These are phyloP conservation scores for Oxycera nigricornis DNA, from an alignment of 2,888 invertebrate species.

Conservation along the genomic window DNA sequence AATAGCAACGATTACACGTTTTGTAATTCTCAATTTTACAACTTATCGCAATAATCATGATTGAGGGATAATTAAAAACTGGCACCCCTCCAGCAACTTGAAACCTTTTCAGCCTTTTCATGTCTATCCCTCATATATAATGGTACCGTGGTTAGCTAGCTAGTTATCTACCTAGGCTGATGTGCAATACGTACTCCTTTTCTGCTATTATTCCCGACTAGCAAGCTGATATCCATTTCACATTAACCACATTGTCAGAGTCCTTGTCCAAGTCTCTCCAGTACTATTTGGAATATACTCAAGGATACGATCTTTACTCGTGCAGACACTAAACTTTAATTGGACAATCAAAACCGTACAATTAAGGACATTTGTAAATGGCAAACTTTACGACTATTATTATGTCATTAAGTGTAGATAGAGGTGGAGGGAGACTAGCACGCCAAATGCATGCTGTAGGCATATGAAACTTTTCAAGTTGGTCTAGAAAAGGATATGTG, in stretches of 20 bases:
- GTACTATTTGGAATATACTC: background rate
- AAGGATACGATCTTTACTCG: background rate
- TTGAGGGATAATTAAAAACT: slow-evolving; percentile 14
- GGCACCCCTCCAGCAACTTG: background rate
- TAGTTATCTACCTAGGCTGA: background rate
- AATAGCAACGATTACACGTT: background rate
- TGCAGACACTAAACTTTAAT: slow-evolving; percentile 22
- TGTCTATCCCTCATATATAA: background rate
- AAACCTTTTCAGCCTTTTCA: slow-evolving; percentile 7
- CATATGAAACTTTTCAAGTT: background rate
- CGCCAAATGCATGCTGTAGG: background rate
- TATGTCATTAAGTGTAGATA: slow-evolving; percentile 6
- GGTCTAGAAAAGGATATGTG: background rate
- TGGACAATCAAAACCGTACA: slow-evolving; percentile 21
- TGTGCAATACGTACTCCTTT: background rate
- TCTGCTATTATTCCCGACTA: too few species aligned
- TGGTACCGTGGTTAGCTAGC: background rate
- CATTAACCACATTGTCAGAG: background rate
- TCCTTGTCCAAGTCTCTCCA: background rate
- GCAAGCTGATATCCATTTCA: slow-evolving; percentile 2
- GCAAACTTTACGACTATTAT: slow-evolving; percentile 24
- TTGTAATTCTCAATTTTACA: background rate
- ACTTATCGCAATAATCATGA: slow-evolving; percentile 14
- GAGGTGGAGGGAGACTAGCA: background rate
- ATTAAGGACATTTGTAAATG: slow-evolving; percentile 25